Evolutionary conservation across 2,888 invertebrate genomes (phyloP), one percentile per base, ranked within the genome.

Genomic region (Pristionchus mayeri): DNA sequence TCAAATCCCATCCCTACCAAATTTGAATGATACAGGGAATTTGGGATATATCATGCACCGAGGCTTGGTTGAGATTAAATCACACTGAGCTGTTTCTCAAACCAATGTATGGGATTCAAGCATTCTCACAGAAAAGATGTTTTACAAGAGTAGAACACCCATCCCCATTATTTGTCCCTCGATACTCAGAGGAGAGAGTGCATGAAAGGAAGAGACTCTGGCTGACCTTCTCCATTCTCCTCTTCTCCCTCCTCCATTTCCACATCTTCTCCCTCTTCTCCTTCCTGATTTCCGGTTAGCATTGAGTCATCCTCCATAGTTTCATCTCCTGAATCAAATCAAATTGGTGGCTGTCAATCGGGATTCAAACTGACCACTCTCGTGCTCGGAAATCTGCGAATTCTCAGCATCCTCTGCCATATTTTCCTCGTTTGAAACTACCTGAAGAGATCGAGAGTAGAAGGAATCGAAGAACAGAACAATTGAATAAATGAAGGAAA

Each of bases 231-330:
- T 40, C 37, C 34, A 37, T 67, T 34, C 21, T 71, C 83, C 30
- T 16, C 67, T n/a, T 83, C 83, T 50, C 71, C 84, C 30, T 63
- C 84, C n/a, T 84, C 84, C 84, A 84, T 84, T 3, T 54, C 79
- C 21, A 63, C 85, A 21, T 84, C 84, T 85, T 87, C 79, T 67
- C 75, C 88, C 52, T 87, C 88, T 82, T 92, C 90, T n/a, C n/a
- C n/a, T 18, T 88, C 88, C 76, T 91, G 90, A 76, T 91, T 92
- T n/a, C 90, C 88, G n/a, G 87, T 87, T 52, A 85, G 86, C 76
- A 90, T 80, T 6, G 88, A 89, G n/a, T 89, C 90, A 13, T 90
- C 90, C 84, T 90, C 89, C 88, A 89, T 89, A 13, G 87, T 86
- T 40, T 90, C 89, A 21, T 89, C 90, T 82, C 79, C 83, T 83